These are phyloP conservation scores for Pipa parva DNA, from an alignment of 2,113 vertebrate genomes.

Conservation along the genomic window DNA sequence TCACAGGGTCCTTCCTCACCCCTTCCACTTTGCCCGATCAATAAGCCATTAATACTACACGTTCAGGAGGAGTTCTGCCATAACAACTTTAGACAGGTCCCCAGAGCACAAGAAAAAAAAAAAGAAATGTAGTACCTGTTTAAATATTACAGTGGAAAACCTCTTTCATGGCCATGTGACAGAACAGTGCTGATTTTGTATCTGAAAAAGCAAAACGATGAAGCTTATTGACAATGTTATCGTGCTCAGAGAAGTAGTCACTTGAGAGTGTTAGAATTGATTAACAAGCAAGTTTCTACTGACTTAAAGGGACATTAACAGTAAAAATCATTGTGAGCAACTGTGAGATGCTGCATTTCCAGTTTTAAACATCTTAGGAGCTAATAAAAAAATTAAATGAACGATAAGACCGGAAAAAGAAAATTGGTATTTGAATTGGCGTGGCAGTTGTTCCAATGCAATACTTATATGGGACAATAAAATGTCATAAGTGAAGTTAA, in stretches of 20 bases:
- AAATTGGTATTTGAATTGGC: too few relatives aligned
- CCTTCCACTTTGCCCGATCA: conserved; percentile 50
- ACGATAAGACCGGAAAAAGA: too few relatives aligned
- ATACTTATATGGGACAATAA: too few relatives aligned
- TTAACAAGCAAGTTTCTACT: background rate
- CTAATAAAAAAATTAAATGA: too few relatives aligned
- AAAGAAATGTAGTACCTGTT: conserved; percentile 30
- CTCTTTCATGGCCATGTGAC: conserved; percentile 27
- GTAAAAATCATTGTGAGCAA: too few relatives aligned
- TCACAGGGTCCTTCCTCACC: conserved; percentile 41
- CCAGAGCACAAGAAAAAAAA: background rate
- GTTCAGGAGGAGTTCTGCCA: background rate
- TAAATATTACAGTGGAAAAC: conserved; percentile 29
- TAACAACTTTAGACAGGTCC: background rate
- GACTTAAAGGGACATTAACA: too few relatives aligned
- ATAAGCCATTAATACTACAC: conserved; percentile 58
- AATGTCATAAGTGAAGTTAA: too few relatives aligned
- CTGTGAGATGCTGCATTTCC: too few relatives aligned
- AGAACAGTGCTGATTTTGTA: conserved; percentile 17
- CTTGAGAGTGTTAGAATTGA: too few relatives aligned
- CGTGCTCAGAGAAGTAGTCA: background rate
- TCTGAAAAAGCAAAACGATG: conserved; percentile 1
- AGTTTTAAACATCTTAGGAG: too few relatives aligned
- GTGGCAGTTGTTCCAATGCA: too few relatives aligned
- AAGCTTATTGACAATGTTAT: conserved; percentile 16